phyloP scores from a whole-genome alignment of 2,888 invertebrate genomes.

The Oxyscelio sp. region DNA sequence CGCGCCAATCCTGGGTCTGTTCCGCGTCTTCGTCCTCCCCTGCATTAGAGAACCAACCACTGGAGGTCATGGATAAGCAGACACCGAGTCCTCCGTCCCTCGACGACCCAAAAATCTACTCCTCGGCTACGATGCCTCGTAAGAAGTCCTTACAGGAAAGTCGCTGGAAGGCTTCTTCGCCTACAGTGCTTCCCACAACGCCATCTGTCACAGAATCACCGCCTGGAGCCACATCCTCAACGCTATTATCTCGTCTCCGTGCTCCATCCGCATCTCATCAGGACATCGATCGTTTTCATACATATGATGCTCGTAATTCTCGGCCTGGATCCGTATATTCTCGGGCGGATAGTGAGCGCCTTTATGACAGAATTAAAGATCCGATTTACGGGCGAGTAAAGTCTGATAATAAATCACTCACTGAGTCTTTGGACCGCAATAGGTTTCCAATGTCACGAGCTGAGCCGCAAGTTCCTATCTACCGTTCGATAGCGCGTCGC shows the following conservation, averaged over 20 bases:
- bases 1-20: slow-evolving; percentile 89
- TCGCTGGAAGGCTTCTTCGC: slow-evolving; percentile 51
- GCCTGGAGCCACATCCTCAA: slow-evolving; percentile 11
- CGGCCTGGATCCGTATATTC: slow-evolving; percentile 89
- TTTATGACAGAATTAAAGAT: slow-evolving; percentile 86
- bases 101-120: slow-evolving; percentile 50
- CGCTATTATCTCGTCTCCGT: slow-evolving; percentile 26
- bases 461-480: slow-evolving; percentile 87
- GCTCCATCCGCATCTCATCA: slow-evolving; percentile 49
- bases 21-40: slow-evolving; percentile 75
- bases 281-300: slow-evolving; percentile 78
- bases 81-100: slow-evolving; percentile 18
- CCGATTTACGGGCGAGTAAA: slow-evolving; percentile 87
- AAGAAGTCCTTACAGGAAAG: slow-evolving; percentile 33
- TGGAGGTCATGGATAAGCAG: slow-evolving; percentile 46
- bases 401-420: slow-evolving; percentile 82
- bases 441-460: slow-evolving; percentile 85
- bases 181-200: slow-evolving; percentile 11
- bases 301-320: slow-evolving; percentile 81
- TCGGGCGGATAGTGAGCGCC: slow-evolving; percentile 86
- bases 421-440: slow-evolving; percentile 80
- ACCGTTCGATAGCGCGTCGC: slow-evolving; percentile 81
- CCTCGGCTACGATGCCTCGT: slow-evolving; percentile 49
- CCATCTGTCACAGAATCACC: background rate
- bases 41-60: slow-evolving; percentile 79